A percentile compares a stretch with the other conserved stretches of the same genome.
Conservation (phyloP, 2,113 vertebrate species). For the Neolamprologus sp. region DNA sequence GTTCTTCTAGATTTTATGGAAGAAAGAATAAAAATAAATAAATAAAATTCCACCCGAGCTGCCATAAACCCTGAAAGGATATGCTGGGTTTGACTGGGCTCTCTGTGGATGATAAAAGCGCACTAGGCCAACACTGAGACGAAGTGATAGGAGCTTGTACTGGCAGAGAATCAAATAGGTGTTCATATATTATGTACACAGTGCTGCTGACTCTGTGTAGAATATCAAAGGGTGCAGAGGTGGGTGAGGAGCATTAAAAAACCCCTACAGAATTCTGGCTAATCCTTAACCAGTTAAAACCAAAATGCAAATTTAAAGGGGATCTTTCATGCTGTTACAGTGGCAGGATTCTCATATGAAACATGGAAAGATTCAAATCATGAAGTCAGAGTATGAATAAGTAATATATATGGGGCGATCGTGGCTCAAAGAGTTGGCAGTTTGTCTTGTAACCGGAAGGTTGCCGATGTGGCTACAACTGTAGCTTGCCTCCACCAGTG, state of each 20-base stretch:
- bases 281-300: not conserved
- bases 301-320: not conserved
- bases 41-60: not conserved
- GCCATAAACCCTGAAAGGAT: not conserved
- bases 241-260: not conserved
- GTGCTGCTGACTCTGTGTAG: not conserved
- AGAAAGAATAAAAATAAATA: not conserved
- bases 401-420: not conserved
- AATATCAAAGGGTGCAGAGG: conserved; percentile 2
- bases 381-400: not conserved
- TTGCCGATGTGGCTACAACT: not conserved
- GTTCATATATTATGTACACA: conserved; percentile 14
- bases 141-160: conserved; percentile 3
- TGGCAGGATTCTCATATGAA: not conserved
- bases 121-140: not conserved
- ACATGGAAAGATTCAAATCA: not conserved
- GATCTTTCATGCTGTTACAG: not conserved
- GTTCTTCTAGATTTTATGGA: conserved; percentile 17
- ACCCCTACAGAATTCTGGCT: not conserved
- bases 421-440: not conserved
- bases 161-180: conserved; percentile 3
- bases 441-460: not conserved
- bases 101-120: not conserved
- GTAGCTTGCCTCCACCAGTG: not conserved
- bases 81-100: not conserved